Evolutionary conservation across 2,113 vertebrate genomes (phyloP), one percentile per base, ranked within the genome.

Genomic region (Cryptotis parvus): DNA sequence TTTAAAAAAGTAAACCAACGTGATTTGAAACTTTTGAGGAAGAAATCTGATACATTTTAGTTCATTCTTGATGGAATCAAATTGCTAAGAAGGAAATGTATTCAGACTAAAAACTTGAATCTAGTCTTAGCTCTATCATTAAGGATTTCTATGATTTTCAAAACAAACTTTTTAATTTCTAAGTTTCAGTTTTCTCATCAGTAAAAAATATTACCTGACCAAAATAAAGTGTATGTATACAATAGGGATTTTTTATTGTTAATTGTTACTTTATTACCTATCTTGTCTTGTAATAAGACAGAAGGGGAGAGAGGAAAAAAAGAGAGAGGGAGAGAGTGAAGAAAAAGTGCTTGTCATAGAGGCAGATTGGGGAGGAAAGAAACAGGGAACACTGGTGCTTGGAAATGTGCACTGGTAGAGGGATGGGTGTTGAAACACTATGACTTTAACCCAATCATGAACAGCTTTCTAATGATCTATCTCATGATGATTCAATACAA

Each of bases 11-110:
- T 87, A 94, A 95, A 66, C 49, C 78, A 78, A 49, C 41, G 65
- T 33, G 37, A 95, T 72, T 91, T 84, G 82, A 68, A 9, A 69
- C 4, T 87, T 95, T 91, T 41, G 82, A 58, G 27, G 31, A 63
- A 87, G 70, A 91, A 91, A 85, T 91, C 52, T 65, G 39, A 87
- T 63, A 68, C 33, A n/a, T 73, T 93, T 94, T 89, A 0, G 87
- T 26, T 16, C 22, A 29, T 72, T 52, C 33, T 92, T 72, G 31
- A 24, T 94, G 39, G 45, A 76, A 72, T 41, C 18, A 9, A 41
- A 72, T 58, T 87, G 26, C 66, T 72, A 29, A 37, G 73, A 85
- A 8, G 16, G 24, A 91, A 3, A 10, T 39, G 77, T n/a, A 65
- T 84, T 68, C 58, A 75, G 70, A 2, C 33, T 66, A 52, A 43